phyloP scores from a whole-genome alignment of 2,113 vertebrate species.

The Sardina pilchardus region DNA sequence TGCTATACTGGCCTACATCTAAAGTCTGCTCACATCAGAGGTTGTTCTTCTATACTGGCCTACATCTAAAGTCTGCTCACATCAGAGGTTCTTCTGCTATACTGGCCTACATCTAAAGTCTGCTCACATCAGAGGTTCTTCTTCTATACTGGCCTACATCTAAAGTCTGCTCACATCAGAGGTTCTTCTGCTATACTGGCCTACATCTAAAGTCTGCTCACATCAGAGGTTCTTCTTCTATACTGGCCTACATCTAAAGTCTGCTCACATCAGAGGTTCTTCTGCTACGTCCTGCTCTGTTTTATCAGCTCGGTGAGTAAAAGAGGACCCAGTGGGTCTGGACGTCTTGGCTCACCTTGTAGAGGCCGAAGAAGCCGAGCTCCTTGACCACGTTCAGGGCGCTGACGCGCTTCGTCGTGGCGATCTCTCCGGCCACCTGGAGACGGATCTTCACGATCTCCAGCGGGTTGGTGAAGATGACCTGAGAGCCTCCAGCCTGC shows the following conservation, averaged over 20 bases:
- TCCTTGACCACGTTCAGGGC: slow-evolving; percentile 79
- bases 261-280: neutral
- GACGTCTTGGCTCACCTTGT: slow-evolving; percentile 71
- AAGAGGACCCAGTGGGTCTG: neutral
- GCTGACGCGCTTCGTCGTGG: slow-evolving; percentile 81
- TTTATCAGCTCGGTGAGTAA: neutral
- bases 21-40: neutral
- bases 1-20: neutral
- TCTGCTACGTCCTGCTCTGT: neutral
- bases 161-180: neutral
- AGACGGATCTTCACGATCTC: slow-evolving; percentile 90
- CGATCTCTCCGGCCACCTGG: slow-evolving; percentile 89
- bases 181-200: too few relatives aligned
- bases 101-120: neutral
- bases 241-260: neutral
- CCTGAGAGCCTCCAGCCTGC: slow-evolving; percentile 85
- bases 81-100: too few relatives aligned
- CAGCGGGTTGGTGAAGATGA: slow-evolving; percentile 88
- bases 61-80: neutral
- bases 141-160: too few relatives aligned
- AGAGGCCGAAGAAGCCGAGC: slow-evolving; percentile 84
- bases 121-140: neutral
- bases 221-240: too few relatives aligned
- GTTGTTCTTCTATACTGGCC: too few relatives aligned
- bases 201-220: neutral